Percentiles rank a stretch among this genome's conserved stretches.
These are phyloP conservation scores for Corythaeola cristata DNA, from an alignment of 2,113 vertebrate genomes.

Conservation along the genomic window DNA sequence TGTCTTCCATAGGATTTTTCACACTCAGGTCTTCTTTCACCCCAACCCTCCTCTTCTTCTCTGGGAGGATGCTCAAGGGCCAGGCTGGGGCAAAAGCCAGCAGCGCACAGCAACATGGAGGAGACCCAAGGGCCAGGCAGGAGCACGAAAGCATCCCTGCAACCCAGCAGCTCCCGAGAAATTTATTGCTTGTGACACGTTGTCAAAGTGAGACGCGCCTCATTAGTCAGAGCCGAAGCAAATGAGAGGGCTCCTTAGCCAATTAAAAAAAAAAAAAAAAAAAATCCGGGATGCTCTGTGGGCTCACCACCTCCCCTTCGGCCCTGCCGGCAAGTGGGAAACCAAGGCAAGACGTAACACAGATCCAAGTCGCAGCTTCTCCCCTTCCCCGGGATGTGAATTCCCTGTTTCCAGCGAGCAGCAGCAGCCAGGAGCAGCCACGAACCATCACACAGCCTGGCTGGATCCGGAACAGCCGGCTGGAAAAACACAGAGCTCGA, in stretches of 20 bases:
- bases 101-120: background rate
- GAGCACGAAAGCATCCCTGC: background rate
- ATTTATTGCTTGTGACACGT: constrained; percentile 34
- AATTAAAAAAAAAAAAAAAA: background rate
- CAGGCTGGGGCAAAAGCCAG: background rate
- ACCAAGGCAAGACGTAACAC: background rate
- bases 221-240: background rate
- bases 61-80: background rate
- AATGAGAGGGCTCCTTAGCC: constrained; percentile 20
- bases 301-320: background rate
- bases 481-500: background rate
- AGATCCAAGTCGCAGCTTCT: background rate
- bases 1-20: background rate
- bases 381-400: background rate
- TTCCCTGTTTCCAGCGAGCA: background rate
- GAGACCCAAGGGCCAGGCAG: background rate
- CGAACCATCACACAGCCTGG: background rate
- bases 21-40: background rate
- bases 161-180: background rate
- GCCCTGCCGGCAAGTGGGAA: fast-evolving
- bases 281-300: background rate
- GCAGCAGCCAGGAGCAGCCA: background rate
- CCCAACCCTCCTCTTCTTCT: background rate
- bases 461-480: background rate
- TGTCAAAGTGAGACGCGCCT: constrained; percentile 14